Conservation (phyloP, 2,888 invertebrate species). For the Oscheius sp. region DNA sequence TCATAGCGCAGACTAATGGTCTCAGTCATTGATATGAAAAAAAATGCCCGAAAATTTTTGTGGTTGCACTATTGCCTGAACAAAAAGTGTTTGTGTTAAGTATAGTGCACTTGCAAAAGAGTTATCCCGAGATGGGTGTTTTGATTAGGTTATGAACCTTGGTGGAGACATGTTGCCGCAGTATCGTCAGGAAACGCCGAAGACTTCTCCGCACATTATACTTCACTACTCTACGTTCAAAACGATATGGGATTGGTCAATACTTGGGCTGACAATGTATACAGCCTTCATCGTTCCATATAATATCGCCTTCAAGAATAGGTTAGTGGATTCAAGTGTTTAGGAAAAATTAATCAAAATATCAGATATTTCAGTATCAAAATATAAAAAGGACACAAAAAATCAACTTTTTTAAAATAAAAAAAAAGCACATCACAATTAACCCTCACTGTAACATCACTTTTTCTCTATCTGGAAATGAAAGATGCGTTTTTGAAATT, state of each 20-base stretch:
- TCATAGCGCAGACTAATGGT: neutral
- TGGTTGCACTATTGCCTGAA: neutral
- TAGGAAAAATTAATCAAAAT: too few relatives aligned
- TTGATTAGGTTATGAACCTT: slow-evolving; percentile 81
- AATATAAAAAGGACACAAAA: too few relatives aligned
- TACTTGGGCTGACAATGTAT: slow-evolving; percentile 98
- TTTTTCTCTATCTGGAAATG: too few relatives aligned
- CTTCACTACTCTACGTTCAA: slow-evolving; percentile 99
- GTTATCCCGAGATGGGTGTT: neutral
- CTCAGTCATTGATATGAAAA: too few relatives aligned
- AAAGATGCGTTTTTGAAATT: too few relatives aligned
- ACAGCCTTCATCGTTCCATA: slow-evolving; percentile 98
- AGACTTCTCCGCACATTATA: slow-evolving; percentile 98
- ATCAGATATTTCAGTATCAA: too few relatives aligned
- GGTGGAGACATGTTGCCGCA: slow-evolving; percentile 97
- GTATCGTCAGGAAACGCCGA: slow-evolving; percentile 98
- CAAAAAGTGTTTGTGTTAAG: neutral
- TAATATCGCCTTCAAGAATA: slow-evolving; percentile 98
- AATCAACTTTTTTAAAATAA: too few relatives aligned
- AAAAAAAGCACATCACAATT: too few relatives aligned
- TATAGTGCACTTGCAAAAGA: neutral
- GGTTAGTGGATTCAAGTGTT: too few relatives aligned
- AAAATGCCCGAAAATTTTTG: neutral
- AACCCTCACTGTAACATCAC: too few relatives aligned
- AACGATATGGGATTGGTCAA: slow-evolving; percentile 98